Evolutionary conservation across 2,113 vertebrate genomes (phyloP).

Genomic region (Serranochromis macrocephalus): DNA sequence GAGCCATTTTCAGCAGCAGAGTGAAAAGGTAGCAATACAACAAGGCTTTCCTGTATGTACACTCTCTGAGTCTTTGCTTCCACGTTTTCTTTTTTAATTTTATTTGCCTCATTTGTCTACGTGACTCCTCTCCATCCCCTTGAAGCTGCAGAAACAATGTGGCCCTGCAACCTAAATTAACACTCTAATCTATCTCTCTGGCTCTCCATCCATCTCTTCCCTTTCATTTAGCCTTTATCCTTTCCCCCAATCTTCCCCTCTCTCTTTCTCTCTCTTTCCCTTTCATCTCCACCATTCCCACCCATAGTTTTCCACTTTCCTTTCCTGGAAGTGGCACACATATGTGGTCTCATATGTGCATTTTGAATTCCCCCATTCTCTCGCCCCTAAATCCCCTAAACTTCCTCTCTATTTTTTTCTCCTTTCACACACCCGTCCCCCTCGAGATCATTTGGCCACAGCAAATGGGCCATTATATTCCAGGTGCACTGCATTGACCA

Average conservation of each 20-base stretch:
- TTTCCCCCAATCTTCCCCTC: not conserved
- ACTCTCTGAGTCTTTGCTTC: not conserved
- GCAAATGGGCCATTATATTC: slow-evolving; percentile 15
- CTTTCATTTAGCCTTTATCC: slow-evolving; percentile 22
- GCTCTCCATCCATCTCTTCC: slow-evolving; percentile 19
- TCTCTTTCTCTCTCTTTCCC: not conserved
- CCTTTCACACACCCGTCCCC: not conserved
- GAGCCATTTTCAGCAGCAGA: not conserved
- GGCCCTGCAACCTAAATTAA: slow-evolving; percentile 21
- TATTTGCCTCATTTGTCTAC: not conserved
- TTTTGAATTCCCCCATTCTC: not conserved
- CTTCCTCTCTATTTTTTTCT: not conserved
- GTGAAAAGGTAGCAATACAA: not conserved
- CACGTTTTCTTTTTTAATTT: not conserved
- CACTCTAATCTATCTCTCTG: not conserved
- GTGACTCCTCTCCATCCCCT: not conserved
- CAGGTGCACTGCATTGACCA: slow-evolving; percentile 25
- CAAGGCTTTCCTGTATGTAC: not conserved
- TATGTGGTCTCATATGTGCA: not conserved
- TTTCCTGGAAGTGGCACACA: not conserved
- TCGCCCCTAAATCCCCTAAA: not conserved
- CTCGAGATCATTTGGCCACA: slow-evolving; percentile 29
- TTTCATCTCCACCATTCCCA: not conserved
- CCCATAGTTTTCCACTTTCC: slow-evolving; percentile 7
- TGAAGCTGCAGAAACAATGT: slow-evolving; percentile 4